These are phyloP conservation scores for Marasmarcha lunaedactyla DNA, from an alignment of 2,888 invertebrate species.

Conservation along the genomic window DNA sequence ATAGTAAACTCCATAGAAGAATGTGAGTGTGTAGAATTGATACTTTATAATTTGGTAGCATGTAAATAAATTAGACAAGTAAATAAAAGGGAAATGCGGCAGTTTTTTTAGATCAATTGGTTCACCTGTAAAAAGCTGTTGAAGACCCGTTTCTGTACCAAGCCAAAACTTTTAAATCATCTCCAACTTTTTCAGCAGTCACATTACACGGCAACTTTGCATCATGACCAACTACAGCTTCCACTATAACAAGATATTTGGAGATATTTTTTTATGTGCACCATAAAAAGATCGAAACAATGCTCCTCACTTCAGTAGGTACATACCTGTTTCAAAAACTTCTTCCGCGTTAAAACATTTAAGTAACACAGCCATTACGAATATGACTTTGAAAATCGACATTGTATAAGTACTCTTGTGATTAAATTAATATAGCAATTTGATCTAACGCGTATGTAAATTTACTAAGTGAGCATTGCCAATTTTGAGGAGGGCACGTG, in stretches of 20 bases:
- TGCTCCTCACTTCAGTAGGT: no score
- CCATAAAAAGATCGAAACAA: no score
- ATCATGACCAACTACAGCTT: constrained; percentile 42
- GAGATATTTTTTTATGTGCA: no score
- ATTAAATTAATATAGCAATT: no score
- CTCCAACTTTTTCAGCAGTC: constrained; percentile 37
- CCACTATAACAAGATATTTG: constrained; percentile 25
- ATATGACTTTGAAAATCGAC: constrained; percentile 9
- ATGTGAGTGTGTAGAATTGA: no score
- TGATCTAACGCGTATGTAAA: constrained; percentile 22
- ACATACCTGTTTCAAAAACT: constrained; percentile 37
- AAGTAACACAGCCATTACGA: constrained; percentile 26
- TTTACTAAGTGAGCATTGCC: constrained; percentile 30
- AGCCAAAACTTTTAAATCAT: constrained; percentile 43
- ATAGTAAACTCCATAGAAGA: no score
- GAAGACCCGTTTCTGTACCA: constrained; percentile 50
- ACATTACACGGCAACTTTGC: constrained; percentile 53
- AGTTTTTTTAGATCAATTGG: no score
- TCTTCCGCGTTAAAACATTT: constrained; percentile 31
- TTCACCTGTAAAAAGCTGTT: constrained; percentile 54
- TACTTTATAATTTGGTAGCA: no score
- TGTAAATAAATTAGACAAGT: no score
- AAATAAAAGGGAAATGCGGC: no score
- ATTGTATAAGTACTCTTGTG: no score
- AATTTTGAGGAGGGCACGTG: constrained; percentile 35